Conservation (phyloP, 1,140 invertebrate species). For the Sipha flava region DNA sequence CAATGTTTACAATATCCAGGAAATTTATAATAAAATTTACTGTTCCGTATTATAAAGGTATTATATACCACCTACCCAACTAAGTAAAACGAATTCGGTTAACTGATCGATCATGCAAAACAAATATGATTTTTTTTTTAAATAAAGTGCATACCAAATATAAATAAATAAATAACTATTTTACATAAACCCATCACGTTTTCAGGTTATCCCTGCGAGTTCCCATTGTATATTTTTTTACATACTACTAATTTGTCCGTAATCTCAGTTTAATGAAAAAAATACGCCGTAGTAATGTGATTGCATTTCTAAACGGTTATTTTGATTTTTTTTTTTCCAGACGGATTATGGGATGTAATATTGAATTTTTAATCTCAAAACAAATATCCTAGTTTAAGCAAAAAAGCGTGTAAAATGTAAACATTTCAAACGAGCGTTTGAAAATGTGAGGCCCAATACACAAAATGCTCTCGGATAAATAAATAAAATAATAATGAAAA, state of each 20-base stretch:
- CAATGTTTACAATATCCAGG: no score
- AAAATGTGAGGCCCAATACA: background rate
- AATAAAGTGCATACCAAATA: no score
- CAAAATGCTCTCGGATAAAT: background rate
- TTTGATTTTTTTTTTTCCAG: background rate
- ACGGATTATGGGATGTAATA: background rate
- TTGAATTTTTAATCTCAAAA: constrained; percentile 15
- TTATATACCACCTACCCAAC: no score
- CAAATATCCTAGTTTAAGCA: background rate
- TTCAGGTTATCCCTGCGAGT: background rate
- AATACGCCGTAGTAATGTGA: background rate
- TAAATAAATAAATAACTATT: no score
- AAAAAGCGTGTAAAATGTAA: background rate
- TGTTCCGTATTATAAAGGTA: no score
- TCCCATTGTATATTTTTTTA: background rate
- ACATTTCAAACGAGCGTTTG: background rate
- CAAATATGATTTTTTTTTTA: no score
- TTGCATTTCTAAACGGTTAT: background rate
- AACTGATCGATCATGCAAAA: no score
- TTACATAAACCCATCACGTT: background rate
- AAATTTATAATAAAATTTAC: no score
- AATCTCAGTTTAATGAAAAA: background rate
- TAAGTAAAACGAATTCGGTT: no score
- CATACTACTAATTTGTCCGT: background rate
- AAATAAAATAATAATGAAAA: background rate